Base-by-base conservation (phyloP, 30 jellyfish, hydroid and myxozoan species). In the Turritopsis dohrnii region DNA sequence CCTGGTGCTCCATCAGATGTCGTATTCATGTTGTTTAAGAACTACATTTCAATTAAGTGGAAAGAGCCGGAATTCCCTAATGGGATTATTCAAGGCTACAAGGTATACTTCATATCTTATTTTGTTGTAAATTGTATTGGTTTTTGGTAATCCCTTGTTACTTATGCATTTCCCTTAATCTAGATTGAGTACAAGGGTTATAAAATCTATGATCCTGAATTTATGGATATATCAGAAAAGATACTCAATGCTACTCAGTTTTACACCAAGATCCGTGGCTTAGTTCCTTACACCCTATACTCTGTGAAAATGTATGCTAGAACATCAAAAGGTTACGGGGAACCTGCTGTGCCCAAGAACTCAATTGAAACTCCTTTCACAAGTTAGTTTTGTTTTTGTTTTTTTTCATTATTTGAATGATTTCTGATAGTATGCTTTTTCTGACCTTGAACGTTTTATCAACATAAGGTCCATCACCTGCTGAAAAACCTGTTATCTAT, bases 1-100 rank as follows among this genome's bases (percentile, higher is more conserved):
- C 97, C 97, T 18, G 30, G 84, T 53, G 87, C 89, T 8, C 97
- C 97, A 21, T 81, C 84, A 27, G 75, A 82, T 31, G 85, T 88
- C 0, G 29, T 52, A 4, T n/a, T 52, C 8, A 27, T 77, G 1
- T 65, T 18, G 53, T 79, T 86, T 24, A 90, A 88, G 5, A 84
- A 90, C 30, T 84, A 77, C 29, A 16, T 87, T 9, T 13, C 81
- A 5, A 28, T 86, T 1, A 83, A 30, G n/a, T 91, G 97, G 97
- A 80, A 83, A 21, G 72, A 41, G 1, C 97, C 97, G 0, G 83
- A 52, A 26, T 75, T 66, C 54, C 83, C 83, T 13, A 91, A 91
- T 80, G 97, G 97, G 23, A 53, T 22, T 18, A 79, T 91, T 26
- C 66, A 66, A 27, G 84, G 83, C 52, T 91, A 86, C 77, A 72